These are phyloP conservation scores for Antheraea yamamai DNA, from an alignment of 2,888 invertebrate species.

Conservation along the genomic window DNA sequence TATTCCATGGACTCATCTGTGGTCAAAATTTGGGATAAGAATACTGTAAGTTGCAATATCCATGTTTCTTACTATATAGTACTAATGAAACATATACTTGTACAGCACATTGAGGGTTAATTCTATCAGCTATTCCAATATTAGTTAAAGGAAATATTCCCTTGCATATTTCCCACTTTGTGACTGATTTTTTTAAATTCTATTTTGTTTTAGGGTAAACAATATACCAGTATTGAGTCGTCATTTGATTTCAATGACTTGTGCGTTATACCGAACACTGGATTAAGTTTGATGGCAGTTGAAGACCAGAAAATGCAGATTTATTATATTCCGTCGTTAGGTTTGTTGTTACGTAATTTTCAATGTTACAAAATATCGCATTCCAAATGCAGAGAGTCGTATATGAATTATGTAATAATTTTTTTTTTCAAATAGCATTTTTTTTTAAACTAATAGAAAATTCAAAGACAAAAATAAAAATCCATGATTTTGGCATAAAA, in stretches of 20 bases:
- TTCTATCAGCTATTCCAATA: background rate
- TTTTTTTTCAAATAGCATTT: no score
- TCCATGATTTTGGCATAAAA: no score
- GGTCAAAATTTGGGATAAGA: constrained; percentile 95
- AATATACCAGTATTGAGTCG: constrained; percentile 96
- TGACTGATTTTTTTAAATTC: background rate
- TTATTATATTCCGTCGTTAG: constrained; percentile 94
- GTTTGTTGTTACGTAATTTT: constrained; percentile 40
- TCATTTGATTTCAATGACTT: constrained; percentile 94
- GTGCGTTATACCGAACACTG: constrained; percentile 94
- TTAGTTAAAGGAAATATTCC: background rate
- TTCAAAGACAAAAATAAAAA: no score
- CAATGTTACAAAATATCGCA: background rate
- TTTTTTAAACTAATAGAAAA: no score
- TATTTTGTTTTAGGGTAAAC: constrained; percentile 87
- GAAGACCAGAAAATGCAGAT: constrained; percentile 97
- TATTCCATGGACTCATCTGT: constrained; percentile 94
- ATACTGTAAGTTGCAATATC: constrained; percentile 82
- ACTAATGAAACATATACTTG: background rate
- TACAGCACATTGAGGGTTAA: background rate
- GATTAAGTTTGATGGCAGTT: constrained; percentile 96
- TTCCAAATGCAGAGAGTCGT: no score
- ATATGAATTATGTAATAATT: no score
- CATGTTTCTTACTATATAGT: background rate
- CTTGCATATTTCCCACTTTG: background rate